A percentile compares a stretch with the other conserved stretches of the same genome.
Evolutionary conservation across 2,113 vertebrate genomes (phyloP).

Genomic region (Tychaedon coryphoeus): DNA sequence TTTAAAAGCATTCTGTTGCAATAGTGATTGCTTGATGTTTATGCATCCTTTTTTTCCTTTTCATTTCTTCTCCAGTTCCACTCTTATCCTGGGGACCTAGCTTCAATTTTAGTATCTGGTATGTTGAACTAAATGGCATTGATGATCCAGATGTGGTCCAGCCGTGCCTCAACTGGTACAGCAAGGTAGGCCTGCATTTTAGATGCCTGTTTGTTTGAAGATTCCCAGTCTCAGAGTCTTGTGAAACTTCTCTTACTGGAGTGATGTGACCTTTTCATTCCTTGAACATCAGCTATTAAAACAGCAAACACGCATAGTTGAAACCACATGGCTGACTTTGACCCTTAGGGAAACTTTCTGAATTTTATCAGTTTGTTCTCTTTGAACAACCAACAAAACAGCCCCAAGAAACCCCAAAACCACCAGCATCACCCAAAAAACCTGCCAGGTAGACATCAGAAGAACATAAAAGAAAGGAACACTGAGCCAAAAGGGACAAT

Average conservation of each 20-base stretch:
- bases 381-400: background rate
- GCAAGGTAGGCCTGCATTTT: conserved; percentile 87
- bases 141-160: conserved; percentile 97
- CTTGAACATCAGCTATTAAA: background rate
- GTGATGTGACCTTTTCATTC: conserved; percentile 1
- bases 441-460: background rate
- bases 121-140: conserved; percentile 97
- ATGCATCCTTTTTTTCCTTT: conserved; percentile 38
- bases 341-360: background rate
- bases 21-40: background rate
- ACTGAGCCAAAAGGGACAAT: background rate
- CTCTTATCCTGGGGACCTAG: conserved; percentile 98
- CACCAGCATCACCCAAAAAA: background rate
- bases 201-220: conserved; percentile 9
- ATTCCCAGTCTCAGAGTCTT: background rate
- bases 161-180: conserved; percentile 99
- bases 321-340: background rate
- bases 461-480: background rate
- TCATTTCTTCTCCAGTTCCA: conserved; percentile 82
- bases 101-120: conserved; percentile 99
- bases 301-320: background rate
- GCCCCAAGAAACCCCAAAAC: background rate
- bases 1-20: background rate
- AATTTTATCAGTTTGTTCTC: background rate
- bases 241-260: background rate